These are phyloP conservation scores for Muscicapa striata DNA, from an alignment of 2,797 vertebrate species.

Conservation along the genomic window DNA sequence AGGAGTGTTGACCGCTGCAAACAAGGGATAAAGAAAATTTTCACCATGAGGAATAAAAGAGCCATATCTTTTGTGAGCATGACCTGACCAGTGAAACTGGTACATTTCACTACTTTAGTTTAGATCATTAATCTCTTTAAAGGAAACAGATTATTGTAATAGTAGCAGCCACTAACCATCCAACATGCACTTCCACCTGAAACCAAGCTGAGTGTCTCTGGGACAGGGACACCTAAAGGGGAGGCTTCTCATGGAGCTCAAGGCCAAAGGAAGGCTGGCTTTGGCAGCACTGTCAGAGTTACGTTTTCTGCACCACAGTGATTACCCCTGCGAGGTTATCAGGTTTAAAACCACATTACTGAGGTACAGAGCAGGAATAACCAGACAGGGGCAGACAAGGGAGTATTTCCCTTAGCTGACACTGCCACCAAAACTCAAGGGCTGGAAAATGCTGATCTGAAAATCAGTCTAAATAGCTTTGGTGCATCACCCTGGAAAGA, in stretches of 20 bases:
- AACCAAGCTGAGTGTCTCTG: neutral
- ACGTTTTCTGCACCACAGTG: neutral
- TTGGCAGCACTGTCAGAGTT: neutral
- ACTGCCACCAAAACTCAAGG: neutral
- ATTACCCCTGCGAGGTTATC: neutral
- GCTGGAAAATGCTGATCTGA: neutral
- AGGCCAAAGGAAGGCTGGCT: neutral
- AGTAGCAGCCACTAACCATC: neutral
- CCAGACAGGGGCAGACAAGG: neutral
- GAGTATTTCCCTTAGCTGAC: neutral
- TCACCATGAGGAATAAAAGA: neutral
- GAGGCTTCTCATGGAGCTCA: neutral
- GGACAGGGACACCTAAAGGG: neutral
- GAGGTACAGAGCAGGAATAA: neutral
- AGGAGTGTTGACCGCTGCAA: neutral
- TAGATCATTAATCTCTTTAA: neutral
- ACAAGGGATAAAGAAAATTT: neutral
- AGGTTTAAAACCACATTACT: neutral
- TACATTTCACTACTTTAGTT: neutral
- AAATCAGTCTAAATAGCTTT: neutral
- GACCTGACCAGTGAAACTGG: neutral
- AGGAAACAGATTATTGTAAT: neutral
- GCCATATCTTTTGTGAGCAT: rapidly evolving
- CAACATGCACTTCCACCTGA: neutral
- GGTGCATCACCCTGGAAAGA: neutral